Evolutionary conservation across 2,113 vertebrate genomes (phyloP), one percentile per base, ranked within the genome.

Genomic region (Orthochromis indermauri): DNA sequence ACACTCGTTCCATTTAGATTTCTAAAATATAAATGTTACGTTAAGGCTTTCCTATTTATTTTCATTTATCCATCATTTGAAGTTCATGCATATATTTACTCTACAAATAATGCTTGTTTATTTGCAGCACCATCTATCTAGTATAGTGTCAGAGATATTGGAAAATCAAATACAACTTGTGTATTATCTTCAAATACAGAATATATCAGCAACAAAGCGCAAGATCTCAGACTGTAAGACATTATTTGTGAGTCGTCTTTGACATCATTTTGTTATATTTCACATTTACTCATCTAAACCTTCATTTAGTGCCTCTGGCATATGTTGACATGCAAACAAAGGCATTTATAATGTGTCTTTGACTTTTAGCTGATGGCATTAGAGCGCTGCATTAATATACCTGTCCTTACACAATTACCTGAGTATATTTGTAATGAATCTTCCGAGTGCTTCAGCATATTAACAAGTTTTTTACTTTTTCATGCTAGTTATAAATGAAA

Each of bases 61-160:
- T 94, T 90, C 87, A 95, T 95, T 94, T 93, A 92, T 94, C 93
- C 94, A 94, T 91, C 94, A 95, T 95, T 95, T 95, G 89, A 94
- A 93, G 95, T 94, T 95, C 90, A 90, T 95, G 95, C 93, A 94
- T 95, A 94, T 94, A 95, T 96, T 95, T 91, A 82, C 90, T 40
- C 73, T 4, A 16, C 92, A 92, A 91, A 96, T 93, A 96, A 95
- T 94, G 94, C 92, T 93, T 96, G 95, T 96, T 96, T 96, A 96
- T 96, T 95, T 90, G 92, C 93, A 55, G 91, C 84, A 54, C 78
- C 81, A 76, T 94, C 89, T 85, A 91, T 94, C 92, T 88, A 33
- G 80, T 73, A 84, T 37, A 87, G 63, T 84, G 93, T 91, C 90
- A 88, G 86, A 92, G 89, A 95, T 91, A 91, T 82, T 92, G 91